Evolutionary conservation across 2,113 vertebrate genomes (phyloP), one percentile per base, ranked within the genome.

Genomic region (Toxostoma redivivum): DNA sequence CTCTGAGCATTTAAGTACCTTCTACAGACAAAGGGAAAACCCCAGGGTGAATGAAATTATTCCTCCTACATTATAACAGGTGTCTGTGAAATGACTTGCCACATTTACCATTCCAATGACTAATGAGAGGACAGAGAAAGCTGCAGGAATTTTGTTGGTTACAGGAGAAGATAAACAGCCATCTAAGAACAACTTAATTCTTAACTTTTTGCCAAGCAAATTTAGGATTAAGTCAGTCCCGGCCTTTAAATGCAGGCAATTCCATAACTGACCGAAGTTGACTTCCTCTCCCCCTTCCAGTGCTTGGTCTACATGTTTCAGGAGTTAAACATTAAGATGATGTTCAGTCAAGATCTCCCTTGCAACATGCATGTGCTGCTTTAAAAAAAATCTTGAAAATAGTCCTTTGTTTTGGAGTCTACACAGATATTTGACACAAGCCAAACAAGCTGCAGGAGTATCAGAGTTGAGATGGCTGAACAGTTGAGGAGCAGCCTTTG

Each of bases 351-450:
- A 31, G 20, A 33, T 30, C 74, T 71, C 58, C 14, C 15, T 38
- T 45, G 20, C 25, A 77, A 47, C 5, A 13, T 0, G 0, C 9
- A 56, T 15, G 20, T 20, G 7, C 6, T 66, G 12, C 35, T 72
- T 65, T 47, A 58, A 45, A 25, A 51, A 60, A 18, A 44, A 7
- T 2, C 15, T 51, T n/a, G 11, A 51, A 58, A 79, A 38, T 2
- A 78, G 7, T 18, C 11, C 22, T 40, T 78, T 81, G 4, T 58
- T 94, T 69, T 37, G 9, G n/a, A 91, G 9, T 78, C 33, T 62
- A 35, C 11, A 15, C 2, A 5, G 23, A 33, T 50, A 11, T 70
- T 50, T 79, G 78, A 62, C 31, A 57, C 5, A 56, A 60, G 16
- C 33, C 35, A 76, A 79, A 58, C 33, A 90, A 88, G 35, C 38